Percentiles rank a stretch among this genome's conserved stretches.
Evolutionary conservation across 2,888 invertebrate genomes (phyloP).

Genomic region (Nudaria mundana): DNA sequence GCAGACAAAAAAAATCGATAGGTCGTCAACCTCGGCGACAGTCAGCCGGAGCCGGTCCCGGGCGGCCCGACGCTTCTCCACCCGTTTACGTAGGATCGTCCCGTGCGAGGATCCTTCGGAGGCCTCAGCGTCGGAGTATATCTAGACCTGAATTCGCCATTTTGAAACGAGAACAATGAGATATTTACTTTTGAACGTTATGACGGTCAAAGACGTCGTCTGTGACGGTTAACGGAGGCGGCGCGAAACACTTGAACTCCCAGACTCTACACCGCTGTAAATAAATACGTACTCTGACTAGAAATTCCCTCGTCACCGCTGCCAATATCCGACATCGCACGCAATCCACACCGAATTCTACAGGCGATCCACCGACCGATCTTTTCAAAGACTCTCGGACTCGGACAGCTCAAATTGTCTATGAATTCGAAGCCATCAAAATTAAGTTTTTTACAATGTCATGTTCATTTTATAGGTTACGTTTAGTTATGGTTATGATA

Average conservation of each 20-base stretch:
- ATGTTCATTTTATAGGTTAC: constrained; percentile 1
- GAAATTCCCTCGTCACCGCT: constrained; percentile 90
- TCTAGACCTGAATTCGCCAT: constrained; percentile 73
- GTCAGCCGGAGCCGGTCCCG: constrained; percentile 60
- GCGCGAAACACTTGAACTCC: constrained; percentile 42
- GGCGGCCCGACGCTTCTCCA: constrained; percentile 51
- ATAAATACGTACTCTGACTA: constrained; percentile 87
- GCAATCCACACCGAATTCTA: constrained; percentile 80
- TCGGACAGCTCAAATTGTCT: constrained; percentile 66
- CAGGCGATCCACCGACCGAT: constrained; percentile 75
- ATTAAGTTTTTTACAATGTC: constrained; percentile 43
- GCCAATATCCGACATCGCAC: constrained; percentile 89
- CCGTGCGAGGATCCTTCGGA: constrained; percentile 32
- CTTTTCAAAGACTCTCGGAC: constrained; percentile 62
- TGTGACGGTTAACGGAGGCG: constrained; percentile 48
- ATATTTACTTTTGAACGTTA: constrained; percentile 76
- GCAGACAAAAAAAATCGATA: constrained; percentile 80
- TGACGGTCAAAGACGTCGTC: constrained; percentile 50
- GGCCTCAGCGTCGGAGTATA: constrained; percentile 35
- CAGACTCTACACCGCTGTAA: constrained; percentile 48
- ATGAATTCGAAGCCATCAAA: constrained; percentile 70
- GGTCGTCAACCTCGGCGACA: constrained; percentile 76
- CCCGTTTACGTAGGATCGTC: constrained; percentile 41
- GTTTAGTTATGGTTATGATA: too few relatives aligned
- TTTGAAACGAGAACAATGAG: constrained; percentile 80